These are phyloP conservation scores for Caradrina kadenii DNA, from an alignment of 2,888 invertebrate genomes.

Conservation along the genomic window DNA sequence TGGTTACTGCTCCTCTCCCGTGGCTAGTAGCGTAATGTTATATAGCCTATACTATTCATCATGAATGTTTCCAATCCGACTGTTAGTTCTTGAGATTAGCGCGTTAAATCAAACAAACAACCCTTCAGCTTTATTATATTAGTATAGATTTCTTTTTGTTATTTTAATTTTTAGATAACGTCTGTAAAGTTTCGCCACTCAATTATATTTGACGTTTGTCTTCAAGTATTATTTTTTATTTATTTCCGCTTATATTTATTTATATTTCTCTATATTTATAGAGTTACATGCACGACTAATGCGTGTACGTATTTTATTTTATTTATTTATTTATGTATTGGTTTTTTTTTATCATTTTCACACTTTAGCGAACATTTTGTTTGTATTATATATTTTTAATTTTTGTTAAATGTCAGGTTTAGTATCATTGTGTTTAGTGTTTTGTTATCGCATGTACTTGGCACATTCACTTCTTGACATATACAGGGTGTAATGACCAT, in stretches of 20 bases:
- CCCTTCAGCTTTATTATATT: too few species aligned
- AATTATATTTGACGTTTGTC: conserved; percentile 5
- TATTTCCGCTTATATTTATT: conserved; percentile 56
- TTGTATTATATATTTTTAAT: conserved; percentile 35
- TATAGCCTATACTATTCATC: too few species aligned
- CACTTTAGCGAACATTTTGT: conserved; percentile 34
- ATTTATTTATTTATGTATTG: conserved; percentile 49
- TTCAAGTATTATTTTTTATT: conserved; percentile 28
- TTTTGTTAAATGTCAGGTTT: conserved; percentile 33
- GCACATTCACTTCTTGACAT: conserved; percentile 74
- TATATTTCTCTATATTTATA: conserved; percentile 69
- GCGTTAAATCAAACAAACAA: too few species aligned
- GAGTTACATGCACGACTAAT: conserved; percentile 70
- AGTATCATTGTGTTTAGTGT: conserved; percentile 46
- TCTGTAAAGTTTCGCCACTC: not conserved
- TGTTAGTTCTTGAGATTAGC: too few species aligned
- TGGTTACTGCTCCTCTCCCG: too few species aligned
- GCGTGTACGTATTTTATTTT: conserved; percentile 71
- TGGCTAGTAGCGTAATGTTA: too few species aligned
- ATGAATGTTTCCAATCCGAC: too few species aligned
- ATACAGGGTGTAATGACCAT: not conserved
- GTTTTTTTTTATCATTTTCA: not conserved
- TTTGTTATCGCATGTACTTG: conserved; percentile 70
- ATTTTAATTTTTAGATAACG: not conserved
- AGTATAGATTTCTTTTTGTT: too few species aligned